A percentile compares a stretch with the other conserved stretches of the same genome.
These are phyloP conservation scores for Octopus sinensis DNA, from an alignment of 1,140 invertebrate species.

Conservation along the genomic window DNA sequence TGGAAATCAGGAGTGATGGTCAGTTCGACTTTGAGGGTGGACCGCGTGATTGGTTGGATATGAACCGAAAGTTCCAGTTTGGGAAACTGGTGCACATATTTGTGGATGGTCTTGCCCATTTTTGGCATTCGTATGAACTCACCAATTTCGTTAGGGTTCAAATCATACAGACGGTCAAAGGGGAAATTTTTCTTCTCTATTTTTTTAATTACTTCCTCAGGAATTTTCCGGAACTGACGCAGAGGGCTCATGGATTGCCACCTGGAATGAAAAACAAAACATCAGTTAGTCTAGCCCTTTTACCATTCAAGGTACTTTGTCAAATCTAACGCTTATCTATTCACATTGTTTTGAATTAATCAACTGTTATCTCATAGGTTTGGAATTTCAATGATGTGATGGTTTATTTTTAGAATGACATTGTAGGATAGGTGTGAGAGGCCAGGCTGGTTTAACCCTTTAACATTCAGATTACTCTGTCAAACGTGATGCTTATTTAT, in stretches of 20 bases:
- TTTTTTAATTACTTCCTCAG: constrained; percentile 95
- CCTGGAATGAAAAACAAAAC: constrained; percentile 35
- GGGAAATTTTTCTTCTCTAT: constrained; percentile 87
- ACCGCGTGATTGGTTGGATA: constrained; percentile 95
- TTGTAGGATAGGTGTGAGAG: too few species aligned
- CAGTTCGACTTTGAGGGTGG: constrained; percentile 84
- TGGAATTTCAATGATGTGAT: too few species aligned
- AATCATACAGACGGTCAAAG: constrained; percentile 79
- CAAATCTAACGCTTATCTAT: too few species aligned
- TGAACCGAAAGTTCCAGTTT: constrained; percentile 91
- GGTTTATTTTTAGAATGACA: too few species aligned
- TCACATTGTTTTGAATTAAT: too few species aligned
- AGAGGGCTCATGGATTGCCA: constrained; percentile 99
- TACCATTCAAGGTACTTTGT: too few species aligned
- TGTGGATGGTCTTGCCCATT: constrained; percentile 94
- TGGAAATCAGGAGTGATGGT: constrained; percentile 99
- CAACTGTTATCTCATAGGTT: too few species aligned
- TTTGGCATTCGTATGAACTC: constrained; percentile 94
- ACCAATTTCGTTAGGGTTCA: constrained; percentile 95
- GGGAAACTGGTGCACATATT: constrained; percentile 96
- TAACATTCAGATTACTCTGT: too few species aligned
- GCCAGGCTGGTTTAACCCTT: too few species aligned
- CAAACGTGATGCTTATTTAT: too few species aligned
- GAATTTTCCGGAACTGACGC: constrained; percentile 96
- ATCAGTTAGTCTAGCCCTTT: too few species aligned